Percentiles rank a stretch among this genome's conserved stretches.
These are phyloP conservation scores for Hycleus cichorii DNA, from an alignment of 1,140 invertebrate species.

Conservation along the genomic window DNA sequence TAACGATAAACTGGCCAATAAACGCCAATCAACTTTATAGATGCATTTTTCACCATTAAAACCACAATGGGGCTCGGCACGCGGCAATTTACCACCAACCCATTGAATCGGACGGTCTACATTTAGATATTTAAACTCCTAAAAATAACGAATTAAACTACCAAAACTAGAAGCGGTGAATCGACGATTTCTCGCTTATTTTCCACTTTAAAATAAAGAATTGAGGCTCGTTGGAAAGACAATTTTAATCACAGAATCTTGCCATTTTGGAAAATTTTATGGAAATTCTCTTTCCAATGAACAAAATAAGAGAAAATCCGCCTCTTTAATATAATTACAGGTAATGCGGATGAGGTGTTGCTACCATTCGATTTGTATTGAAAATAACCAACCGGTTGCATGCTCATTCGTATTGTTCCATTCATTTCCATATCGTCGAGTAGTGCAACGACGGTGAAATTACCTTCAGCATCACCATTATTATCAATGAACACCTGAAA, in stretches of 20 bases:
- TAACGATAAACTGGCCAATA: conserved; percentile 48
- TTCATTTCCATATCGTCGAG: conserved; percentile 49
- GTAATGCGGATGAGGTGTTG: conserved; percentile 30
- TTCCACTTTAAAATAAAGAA: no score
- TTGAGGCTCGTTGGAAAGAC: no score
- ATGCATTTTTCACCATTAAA: conserved; percentile 63
- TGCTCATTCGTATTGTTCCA: conserved; percentile 48
- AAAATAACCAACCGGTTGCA: conserved; percentile 68
- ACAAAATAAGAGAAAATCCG: background rate
- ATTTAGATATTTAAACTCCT: conserved; percentile 58
- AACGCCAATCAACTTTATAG: conserved; percentile 52
- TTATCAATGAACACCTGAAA: conserved; percentile 70
- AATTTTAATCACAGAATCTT: no score
- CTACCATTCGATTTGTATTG: conserved; percentile 50
- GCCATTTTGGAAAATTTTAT: no score
- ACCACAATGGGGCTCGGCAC: conserved; percentile 67
- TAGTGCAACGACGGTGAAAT: conserved; percentile 77
- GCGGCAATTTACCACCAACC: conserved; percentile 61
- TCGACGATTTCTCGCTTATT: no score
- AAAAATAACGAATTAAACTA: background rate
- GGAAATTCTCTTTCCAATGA: no score
- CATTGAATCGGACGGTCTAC: conserved; percentile 59
- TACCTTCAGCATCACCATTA: conserved; percentile 85
- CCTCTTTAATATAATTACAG: conserved; percentile 24
- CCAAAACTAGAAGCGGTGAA: background rate